Conservation (phyloP, 2,797 vertebrate genomes). For the Malurus leucopterus region DNA sequence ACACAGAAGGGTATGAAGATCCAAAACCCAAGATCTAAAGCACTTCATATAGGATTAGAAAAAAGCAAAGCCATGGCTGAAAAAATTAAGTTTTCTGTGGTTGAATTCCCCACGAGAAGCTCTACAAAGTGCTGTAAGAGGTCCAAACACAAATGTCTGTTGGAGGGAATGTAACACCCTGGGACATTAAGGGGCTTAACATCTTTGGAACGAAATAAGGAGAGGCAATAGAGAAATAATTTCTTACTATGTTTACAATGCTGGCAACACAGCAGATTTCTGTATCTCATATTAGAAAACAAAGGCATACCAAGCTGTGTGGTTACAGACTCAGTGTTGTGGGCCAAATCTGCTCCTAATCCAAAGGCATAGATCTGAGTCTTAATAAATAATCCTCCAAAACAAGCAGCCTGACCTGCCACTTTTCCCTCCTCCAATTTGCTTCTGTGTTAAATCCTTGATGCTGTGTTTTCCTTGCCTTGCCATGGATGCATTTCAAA, state of each 20-base stretch:
- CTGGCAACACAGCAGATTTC: background rate
- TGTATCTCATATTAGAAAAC: background rate
- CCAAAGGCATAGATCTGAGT: background rate
- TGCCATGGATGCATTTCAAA: background rate
- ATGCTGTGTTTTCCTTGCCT: background rate
- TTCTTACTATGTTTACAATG: background rate
- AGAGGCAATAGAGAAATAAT: background rate
- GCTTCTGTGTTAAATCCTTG: background rate
- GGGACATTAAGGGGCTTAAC: background rate
- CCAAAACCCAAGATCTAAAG: constrained; percentile 14
- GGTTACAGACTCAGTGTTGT: background rate
- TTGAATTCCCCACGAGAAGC: background rate
- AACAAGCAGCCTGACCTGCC: background rate
- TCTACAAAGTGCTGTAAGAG: background rate
- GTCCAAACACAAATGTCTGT: background rate
- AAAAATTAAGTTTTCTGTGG: background rate
- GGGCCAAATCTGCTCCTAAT: background rate
- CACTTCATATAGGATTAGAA: constrained; percentile 14
- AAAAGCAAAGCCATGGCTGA: background rate
- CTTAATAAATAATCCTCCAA: background rate
- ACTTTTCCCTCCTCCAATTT: background rate
- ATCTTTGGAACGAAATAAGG: background rate
- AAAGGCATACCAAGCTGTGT: background rate
- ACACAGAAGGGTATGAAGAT: background rate
- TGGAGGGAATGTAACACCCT: background rate